Conservation (phyloP, 2,797 vertebrate genomes). For the Anisognathus igniventris region DNA sequence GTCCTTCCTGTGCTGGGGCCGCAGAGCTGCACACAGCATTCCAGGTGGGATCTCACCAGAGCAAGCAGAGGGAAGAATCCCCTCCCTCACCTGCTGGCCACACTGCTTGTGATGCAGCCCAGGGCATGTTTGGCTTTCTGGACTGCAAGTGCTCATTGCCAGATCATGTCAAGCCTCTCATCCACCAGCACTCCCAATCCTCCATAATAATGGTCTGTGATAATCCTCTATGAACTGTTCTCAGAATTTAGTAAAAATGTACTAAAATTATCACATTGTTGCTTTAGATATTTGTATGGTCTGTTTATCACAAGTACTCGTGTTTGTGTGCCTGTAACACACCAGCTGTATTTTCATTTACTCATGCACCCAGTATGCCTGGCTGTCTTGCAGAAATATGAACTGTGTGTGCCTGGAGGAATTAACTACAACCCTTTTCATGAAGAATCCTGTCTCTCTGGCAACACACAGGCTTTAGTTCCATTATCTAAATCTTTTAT, state of each 20-base stretch:
- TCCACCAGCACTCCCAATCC: not conserved
- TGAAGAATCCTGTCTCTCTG: not conserved
- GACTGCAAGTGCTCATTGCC: not conserved
- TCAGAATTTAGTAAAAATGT: not conserved
- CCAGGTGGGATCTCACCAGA: not conserved
- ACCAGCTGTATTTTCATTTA: not conserved
- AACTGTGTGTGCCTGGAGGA: not conserved
- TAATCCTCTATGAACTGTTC: not conserved
- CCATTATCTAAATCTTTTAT: slow-evolving; percentile 52
- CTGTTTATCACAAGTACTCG: accelerated
- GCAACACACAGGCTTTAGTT: slow-evolving; percentile 6
- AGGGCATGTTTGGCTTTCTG: not conserved
- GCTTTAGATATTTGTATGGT: not conserved
- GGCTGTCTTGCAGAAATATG: not conserved
- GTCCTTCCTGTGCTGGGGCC: not conserved
- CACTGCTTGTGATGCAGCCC: not conserved
- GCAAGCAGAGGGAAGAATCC: not conserved
- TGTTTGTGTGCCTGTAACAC: not conserved
- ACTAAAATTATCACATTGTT: not conserved
- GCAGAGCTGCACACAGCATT: not conserved
- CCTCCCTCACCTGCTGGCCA: not conserved
- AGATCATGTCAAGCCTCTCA: not conserved
- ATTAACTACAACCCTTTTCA: slow-evolving; percentile 17
- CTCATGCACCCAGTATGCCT: not conserved
- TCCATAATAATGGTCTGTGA: not conserved